These are phyloP conservation scores for Meteorus colon DNA, from an alignment of 2,888 invertebrate species.

Conservation along the genomic window DNA sequence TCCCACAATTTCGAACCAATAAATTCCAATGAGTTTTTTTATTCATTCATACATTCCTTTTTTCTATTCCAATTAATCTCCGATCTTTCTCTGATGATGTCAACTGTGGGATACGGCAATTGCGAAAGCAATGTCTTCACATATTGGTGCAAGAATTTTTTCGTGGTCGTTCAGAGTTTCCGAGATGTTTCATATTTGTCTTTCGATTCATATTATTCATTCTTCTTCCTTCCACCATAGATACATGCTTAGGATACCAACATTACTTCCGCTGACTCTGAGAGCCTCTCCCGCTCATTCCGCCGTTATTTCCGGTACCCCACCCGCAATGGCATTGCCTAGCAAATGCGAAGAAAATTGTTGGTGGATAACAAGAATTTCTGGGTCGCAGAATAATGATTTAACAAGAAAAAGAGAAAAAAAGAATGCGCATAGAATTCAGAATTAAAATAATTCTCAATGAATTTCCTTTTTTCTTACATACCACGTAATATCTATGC, in stretches of 20 bases:
- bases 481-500: neutral
- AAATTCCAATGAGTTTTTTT: neutral
- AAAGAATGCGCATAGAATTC: neutral
- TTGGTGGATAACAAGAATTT: neutral
- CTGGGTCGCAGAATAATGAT: neutral
- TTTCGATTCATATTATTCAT: constrained; percentile 44
- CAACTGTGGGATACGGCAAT: neutral
- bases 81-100: neutral
- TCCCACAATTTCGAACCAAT: neutral
- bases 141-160: neutral
- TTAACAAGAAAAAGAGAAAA: neutral
- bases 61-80: constrained; percentile 48
- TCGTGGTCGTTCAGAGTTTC: neutral
- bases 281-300: constrained; percentile 52
- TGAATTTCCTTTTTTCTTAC: neutral
- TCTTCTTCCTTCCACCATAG: constrained; percentile 49
- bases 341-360: constrained; percentile 2
- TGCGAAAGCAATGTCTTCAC: neutral
- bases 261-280: constrained; percentile 65
- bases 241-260: constrained; percentile 65
- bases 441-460: too few species aligned
- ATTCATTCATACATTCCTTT: constrained; percentile 41
- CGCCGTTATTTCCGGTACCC: constrained; percentile 56
- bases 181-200: neutral
- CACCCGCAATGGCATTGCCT: constrained; percentile 45